Evolutionary conservation across 2,888 invertebrate genomes (phyloP), one percentile per base, ranked within the genome.

Genomic region (Troides aeacus): DNA sequence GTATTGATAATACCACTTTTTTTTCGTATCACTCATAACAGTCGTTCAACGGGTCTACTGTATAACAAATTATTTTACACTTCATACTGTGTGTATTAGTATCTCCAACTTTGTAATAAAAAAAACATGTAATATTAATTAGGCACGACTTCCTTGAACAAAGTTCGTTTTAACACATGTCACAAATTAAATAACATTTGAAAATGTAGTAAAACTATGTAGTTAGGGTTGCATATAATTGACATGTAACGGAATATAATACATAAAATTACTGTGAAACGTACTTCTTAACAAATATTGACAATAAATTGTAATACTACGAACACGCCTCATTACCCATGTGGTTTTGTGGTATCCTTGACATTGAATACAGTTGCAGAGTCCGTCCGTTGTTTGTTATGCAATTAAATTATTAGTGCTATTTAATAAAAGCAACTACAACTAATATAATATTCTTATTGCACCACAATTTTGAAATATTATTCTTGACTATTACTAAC

Each of bases 181-280:
- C 39, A 39, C 39, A 39, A 39, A 62, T 18, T 36, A 66, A 15
- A 39, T 30, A 39, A 59, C 53, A 21, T 36, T 59, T 42, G 15
- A 58, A 36, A 58, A 61, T 50, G 30, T 61, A 36, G 15, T 62
- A 66, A 65, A 50, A 46, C 64, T 42, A 60, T 56, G n/a, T 60
- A 50, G 60, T 46, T 50, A 69, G 58, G 50, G 65, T 65, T 65
- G 69, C 58, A 65, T 69, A 65, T 21, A 46, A 62, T 69, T 69
- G 58, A 65, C 58, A 69, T n/a, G 64, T 62, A 62, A 67, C 42
- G 57, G 42, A 62, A 56, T 57, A 57, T 57, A 65, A 30, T 65
- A 50, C 69, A 50, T 62, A 46, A 57, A 65, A 64, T 62, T 64
- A 64, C 64, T 61, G 17, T 69, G 62, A 30, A 42, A 62, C 61